Evolutionary conservation across 2,888 invertebrate genomes (phyloP).

Genomic region (Eulithis prunata): DNA sequence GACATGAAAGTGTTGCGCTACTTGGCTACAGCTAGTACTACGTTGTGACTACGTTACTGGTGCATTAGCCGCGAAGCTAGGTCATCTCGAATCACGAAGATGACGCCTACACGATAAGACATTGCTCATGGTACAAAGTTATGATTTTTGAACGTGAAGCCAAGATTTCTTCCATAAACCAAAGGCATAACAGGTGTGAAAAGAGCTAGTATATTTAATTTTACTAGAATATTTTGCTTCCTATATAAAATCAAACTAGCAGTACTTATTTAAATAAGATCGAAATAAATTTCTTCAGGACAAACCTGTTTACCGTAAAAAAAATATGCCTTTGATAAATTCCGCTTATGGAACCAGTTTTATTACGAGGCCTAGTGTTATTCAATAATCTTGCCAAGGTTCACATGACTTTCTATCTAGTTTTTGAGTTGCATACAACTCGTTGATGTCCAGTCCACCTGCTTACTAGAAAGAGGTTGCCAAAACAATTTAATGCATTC

Average conservation of each 20-base stretch:
- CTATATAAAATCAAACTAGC: too few species aligned
- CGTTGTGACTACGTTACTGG: conserved; percentile 24
- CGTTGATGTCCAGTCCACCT: neutral
- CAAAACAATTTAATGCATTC: conserved; percentile 22
- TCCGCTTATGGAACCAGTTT: neutral
- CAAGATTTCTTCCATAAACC: neutral
- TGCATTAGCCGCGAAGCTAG: conserved; percentile 55
- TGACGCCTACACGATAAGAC: conserved; percentile 34
- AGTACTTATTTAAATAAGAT: too few species aligned
- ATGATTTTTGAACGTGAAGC: too few species aligned
- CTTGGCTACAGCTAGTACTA: neutral
- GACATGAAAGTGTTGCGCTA: neutral
- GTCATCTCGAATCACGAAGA: conserved; percentile 56
- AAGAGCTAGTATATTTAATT: too few species aligned
- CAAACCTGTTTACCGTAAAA: too few species aligned
- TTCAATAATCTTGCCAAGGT: neutral
- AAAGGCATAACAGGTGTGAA: neutral
- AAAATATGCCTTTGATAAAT: neutral
- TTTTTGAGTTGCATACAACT: neutral
- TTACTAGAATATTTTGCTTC: too few species aligned
- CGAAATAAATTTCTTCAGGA: too few species aligned
- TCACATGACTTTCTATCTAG: conserved; percentile 6
- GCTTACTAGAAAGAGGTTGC: conserved; percentile 11
- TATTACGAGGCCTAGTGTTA: neutral
- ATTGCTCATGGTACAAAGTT: too few species aligned